phyloP scores from a whole-genome alignment of 1,140 invertebrate genomes.

The Sitophilus oryzae region DNA sequence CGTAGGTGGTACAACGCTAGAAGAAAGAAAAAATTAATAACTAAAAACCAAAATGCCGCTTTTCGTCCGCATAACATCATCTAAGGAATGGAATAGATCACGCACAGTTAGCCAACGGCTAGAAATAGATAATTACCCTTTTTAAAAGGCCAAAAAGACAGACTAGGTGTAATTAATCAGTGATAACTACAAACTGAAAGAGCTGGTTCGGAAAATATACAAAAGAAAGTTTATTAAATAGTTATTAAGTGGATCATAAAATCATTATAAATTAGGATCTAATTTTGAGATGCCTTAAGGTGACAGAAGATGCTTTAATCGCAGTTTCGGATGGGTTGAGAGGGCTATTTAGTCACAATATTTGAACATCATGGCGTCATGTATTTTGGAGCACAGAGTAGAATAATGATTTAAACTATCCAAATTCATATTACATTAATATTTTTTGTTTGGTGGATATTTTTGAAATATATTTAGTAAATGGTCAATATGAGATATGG shows the following conservation, averaged over 20 bases:
- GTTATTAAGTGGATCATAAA: slow-evolving; percentile 13
- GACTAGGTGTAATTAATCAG: slow-evolving; percentile 18
- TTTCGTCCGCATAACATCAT: slow-evolving; percentile 2
- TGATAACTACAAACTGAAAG: slow-evolving; percentile 1
- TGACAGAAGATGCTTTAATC: slow-evolving; percentile 20
- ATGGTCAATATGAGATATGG: too few relatives aligned
- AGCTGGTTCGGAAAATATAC: not conserved
- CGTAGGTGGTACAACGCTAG: slow-evolving; percentile 13
- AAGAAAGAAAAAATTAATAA: not conserved
- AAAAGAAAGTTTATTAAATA: slow-evolving; percentile 6
- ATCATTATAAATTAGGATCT: slow-evolving; percentile 14
- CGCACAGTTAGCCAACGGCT: too few relatives aligned
- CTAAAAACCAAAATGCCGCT: slow-evolving; percentile 3
- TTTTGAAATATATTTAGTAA: too few relatives aligned
- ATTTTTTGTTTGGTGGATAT: too few relatives aligned
- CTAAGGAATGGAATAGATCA: too few relatives aligned
- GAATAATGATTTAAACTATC: too few relatives aligned
- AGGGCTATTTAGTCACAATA: too few relatives aligned
- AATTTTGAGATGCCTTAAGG: slow-evolving; percentile 18
- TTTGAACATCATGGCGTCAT: too few relatives aligned
- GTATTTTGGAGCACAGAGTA: too few relatives aligned
- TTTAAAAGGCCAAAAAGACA: too few relatives aligned
- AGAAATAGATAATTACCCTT: too few relatives aligned
- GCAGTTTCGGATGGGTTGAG: slow-evolving; percentile 8
- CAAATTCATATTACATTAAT: too few relatives aligned